Base-by-base conservation (phyloP, 2,888 invertebrate species). In the Agrochola lota region DNA sequence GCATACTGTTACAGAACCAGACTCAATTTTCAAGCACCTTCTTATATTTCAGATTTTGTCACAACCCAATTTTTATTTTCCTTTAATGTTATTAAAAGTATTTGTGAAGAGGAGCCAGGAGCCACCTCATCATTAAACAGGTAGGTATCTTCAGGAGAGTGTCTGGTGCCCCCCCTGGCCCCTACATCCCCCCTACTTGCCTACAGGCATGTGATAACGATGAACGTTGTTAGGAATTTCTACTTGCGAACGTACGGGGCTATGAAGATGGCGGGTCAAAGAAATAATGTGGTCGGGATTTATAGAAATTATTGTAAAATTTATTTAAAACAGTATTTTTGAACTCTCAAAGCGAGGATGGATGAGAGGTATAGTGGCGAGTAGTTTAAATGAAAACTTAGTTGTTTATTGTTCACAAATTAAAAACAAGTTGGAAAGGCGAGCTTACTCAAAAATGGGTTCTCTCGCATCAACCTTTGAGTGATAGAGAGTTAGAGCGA, bases 131-230 rank as follows among this genome's bases (percentile, higher is more conserved):
- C 72, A 84, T 84, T 84, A 84, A 71, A 73, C 26, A 81, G 66
- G 68, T 69, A 43, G 66, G 59, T 84, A 84, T 74, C 68, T 74
- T 30, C 77, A 84, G 73, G 79, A 78, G 72, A 73, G 78, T 30
- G 62, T 46, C 71, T 80, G 71, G 6, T 49, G 23, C 35, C 67
- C 59, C 63, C 52, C 60, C 15, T 6, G 1, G 40, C n/a, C 52
- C 66, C 63, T 12, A 1, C 23, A 17, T 7, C n/a, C 26, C 49
- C 66, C 74, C 62, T 52, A 77, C 68, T 74, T 71, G 81, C 87
- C 80, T 71, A 81, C 71, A 67, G 85, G 81, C 85, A 80, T 80
- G 85, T 85, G 87, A 87, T 87, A 87, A 87, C 87, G 84, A 86
- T 72, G 77, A 85, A 85, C 85, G 75, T 85, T 87, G 87, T 87